These are phyloP conservation scores for Leptinotarsa undecemlineata DNA, from an alignment of 1,140 invertebrate genomes.

Conservation along the genomic window DNA sequence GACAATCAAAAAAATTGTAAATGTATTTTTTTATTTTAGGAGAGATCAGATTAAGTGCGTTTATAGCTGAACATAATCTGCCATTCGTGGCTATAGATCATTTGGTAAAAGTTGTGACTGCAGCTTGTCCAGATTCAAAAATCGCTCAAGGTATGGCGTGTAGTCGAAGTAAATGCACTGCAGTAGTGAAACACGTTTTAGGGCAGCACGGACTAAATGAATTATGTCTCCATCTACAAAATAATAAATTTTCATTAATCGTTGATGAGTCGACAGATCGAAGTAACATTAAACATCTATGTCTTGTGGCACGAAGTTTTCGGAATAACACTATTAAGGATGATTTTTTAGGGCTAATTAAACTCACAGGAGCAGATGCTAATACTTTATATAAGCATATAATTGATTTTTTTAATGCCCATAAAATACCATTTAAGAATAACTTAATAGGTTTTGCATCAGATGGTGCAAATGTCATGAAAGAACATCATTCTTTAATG, in stretches of 20 bases:
- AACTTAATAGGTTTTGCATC: constrained; percentile 44
- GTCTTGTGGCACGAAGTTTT: neutral
- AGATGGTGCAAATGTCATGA: constrained; percentile 55
- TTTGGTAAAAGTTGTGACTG: constrained; percentile 15
- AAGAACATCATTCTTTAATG: constrained; percentile 48
- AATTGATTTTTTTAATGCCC: constrained; percentile 45
- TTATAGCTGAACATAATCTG: constrained; percentile 34
- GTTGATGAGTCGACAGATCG: constrained; percentile 53
- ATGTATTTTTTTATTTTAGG: neutral
- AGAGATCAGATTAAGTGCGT: neutral
- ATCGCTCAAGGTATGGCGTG: neutral
- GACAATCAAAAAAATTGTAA: too few relatives aligned
- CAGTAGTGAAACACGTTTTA: constrained; percentile 11
- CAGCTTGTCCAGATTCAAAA: constrained; percentile 24
- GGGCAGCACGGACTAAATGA: constrained; percentile 10
- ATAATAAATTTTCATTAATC: constrained; percentile 50
- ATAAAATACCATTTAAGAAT: neutral
- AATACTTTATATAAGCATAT: constrained; percentile 45
- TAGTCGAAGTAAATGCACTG: neutral
- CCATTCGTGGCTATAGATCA: constrained; percentile 25
- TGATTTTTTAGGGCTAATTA: constrained; percentile 24
- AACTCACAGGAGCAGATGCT: constrained; percentile 30
- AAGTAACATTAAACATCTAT: constrained; percentile 2
- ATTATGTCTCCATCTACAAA: constrained; percentile 41
- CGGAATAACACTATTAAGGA: constrained; percentile 11